A percentile compares a stretch with the other conserved stretches of the same genome.
Conservation (phyloP, 2,888 invertebrate genomes). For the Digitonthophagus gazella region DNA sequence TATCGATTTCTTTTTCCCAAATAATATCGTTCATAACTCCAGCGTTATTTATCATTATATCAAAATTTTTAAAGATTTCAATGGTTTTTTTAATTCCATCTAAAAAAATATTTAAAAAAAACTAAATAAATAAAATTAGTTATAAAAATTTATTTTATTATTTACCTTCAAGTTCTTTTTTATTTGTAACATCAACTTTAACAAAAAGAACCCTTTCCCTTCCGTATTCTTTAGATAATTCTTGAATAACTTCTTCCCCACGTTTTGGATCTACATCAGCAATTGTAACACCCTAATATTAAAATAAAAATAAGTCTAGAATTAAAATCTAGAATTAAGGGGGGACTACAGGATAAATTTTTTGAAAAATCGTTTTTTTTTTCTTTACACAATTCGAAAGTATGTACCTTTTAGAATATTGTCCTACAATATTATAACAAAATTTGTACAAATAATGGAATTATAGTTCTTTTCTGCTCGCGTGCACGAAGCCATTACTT, state of each 20-base stretch:
- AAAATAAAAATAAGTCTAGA: neutral
- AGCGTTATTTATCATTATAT: slow-evolving; percentile 24
- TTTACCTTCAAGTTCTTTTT: slow-evolving; percentile 29
- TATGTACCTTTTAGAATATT: too few relatives aligned
- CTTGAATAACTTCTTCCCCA: slow-evolving; percentile 20
- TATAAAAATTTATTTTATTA: neutral
- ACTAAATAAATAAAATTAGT: neutral
- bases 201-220: slow-evolving; percentile 23
- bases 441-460: too few relatives aligned
- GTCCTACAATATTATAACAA: too few relatives aligned
- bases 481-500: too few relatives aligned
- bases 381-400: too few relatives aligned
- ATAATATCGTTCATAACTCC: slow-evolving; percentile 22
- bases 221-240: slow-evolving; percentile 20
- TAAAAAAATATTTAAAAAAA: neutral
- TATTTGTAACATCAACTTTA: slow-evolving; percentile 26
- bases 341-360: too few relatives aligned
- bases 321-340: neutral
- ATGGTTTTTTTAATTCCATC: slow-evolving; percentile 24
- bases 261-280: slow-evolving; percentile 26
- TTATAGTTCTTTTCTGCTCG: too few relatives aligned
- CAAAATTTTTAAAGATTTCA: slow-evolving; percentile 19
- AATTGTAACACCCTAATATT: slow-evolving; percentile 26
- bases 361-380: too few relatives aligned
- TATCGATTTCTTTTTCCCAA: slow-evolving; percentile 23